Percentiles rank a stretch among this genome's conserved stretches.
Conservation (phyloP, 2,113 vertebrate species). For the Neomonachus schauinslandi region DNA sequence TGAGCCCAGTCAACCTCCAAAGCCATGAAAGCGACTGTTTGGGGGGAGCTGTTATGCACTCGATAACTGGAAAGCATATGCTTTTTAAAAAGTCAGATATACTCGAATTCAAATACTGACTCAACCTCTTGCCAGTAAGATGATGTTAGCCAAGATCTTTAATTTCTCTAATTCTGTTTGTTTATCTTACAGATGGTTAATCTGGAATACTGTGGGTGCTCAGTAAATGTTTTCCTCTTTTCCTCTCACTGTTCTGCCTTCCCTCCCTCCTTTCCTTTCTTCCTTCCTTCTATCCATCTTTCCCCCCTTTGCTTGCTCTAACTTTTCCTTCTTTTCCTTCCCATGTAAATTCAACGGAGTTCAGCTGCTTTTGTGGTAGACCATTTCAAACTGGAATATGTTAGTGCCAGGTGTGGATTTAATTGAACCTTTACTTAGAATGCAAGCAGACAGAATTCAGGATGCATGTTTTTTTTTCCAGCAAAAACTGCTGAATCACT, state of each 20-base stretch:
- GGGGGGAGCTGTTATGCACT: not conserved
- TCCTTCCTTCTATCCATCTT: not conserved
- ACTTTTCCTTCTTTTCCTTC: not conserved
- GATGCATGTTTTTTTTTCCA: slow-evolving; percentile 43
- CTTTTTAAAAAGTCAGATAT: not conserved
- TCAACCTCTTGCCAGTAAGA: not conserved
- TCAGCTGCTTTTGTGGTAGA: slow-evolving; percentile 67
- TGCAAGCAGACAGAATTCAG: slow-evolving; percentile 74
- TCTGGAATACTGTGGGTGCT: not conserved
- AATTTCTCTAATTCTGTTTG: not conserved
- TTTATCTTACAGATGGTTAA: not conserved
- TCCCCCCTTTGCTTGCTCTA: not conserved
- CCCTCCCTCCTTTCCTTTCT: too few relatives aligned
- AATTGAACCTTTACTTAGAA: slow-evolving; percentile 78
- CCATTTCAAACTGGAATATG: slow-evolving; percentile 64
- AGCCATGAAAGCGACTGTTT: not conserved
- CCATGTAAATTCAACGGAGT: slow-evolving; percentile 41
- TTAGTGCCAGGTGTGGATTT: slow-evolving; percentile 75
- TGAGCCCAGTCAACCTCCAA: not conserved
- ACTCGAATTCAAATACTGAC: not conserved
- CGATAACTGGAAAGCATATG: not conserved
- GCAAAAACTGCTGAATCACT: slow-evolving; percentile 79
- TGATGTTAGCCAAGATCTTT: not conserved
- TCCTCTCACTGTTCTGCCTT: not conserved
- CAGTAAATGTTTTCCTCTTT: not conserved